Conservation (phyloP, 2,797 vertebrate genomes). For the Cygnus olor region DNA sequence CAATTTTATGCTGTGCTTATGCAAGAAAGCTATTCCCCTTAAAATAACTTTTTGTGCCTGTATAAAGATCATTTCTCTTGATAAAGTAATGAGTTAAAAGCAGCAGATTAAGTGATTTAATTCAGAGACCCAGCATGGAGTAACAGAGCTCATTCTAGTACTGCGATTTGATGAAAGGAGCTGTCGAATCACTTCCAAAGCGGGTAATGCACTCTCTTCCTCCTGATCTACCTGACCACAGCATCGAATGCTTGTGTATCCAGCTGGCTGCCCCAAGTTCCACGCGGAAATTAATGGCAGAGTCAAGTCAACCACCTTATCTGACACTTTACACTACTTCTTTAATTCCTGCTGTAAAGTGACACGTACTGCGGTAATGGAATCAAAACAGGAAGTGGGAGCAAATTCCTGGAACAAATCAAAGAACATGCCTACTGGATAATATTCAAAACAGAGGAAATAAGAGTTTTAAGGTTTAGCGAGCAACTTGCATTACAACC, state of each 20-base stretch:
- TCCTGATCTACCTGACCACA: not conserved
- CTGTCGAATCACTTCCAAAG: not conserved
- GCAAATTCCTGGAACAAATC: slow-evolving; percentile 48
- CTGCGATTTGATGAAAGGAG: not conserved
- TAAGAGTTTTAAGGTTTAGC: not conserved
- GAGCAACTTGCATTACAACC: not conserved
- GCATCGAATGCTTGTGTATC: rapidly evolving
- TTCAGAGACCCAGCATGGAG: not conserved
- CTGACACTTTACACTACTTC: not conserved
- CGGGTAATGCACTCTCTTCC: not conserved
- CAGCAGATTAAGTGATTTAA: not conserved
- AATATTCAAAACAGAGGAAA: slow-evolving; percentile 19
- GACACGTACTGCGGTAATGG: not conserved
- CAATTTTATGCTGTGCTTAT: not conserved
- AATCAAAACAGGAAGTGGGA: slow-evolving; percentile 58
- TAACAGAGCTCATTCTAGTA: not conserved
- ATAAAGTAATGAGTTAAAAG: not conserved
- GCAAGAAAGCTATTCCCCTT: not conserved
- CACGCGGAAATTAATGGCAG: not conserved
- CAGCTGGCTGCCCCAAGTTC: not conserved
- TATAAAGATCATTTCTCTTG: not conserved
- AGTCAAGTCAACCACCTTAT: not conserved
- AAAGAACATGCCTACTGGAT: slow-evolving; percentile 5
- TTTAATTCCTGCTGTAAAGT: not conserved
- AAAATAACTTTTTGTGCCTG: not conserved